These are phyloP conservation scores for Notarius lentiginosus DNA, from an alignment of 2,113 vertebrate genomes.

Conservation along the genomic window DNA sequence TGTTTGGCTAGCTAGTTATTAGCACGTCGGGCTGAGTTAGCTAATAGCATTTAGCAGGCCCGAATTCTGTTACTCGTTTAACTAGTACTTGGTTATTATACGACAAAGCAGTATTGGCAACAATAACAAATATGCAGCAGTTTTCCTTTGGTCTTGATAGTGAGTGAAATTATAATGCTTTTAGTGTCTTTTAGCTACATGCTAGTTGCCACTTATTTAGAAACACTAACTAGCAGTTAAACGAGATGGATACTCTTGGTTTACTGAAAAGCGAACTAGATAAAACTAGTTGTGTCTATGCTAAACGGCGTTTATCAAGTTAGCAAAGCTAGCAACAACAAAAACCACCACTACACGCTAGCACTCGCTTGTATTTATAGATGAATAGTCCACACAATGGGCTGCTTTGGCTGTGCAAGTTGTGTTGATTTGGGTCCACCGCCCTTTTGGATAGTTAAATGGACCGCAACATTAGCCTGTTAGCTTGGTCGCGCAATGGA, in stretches of 20 bases:
- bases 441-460: conserved; percentile 8
- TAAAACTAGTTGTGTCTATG: conserved; percentile 26
- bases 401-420: background rate
- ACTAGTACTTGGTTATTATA: background rate
- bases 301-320: conserved; percentile 34
- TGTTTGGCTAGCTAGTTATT: conserved; percentile 40
- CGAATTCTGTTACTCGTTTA: background rate
- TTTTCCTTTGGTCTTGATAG: background rate
- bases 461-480: conserved; percentile 4
- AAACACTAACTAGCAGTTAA: background rate
- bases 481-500: background rate
- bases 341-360: background rate
- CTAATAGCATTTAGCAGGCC: conserved; percentile 4
- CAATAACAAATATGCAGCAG: background rate
- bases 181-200: conserved; percentile 23
- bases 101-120: background rate
- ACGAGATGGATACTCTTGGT: background rate
- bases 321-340: background rate
- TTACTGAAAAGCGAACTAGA: background rate
- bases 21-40: conserved; percentile 11
- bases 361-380: background rate
- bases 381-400: too few species aligned
- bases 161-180: background rate
- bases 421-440: background rate
- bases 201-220: background rate